phyloP scores from a whole-genome alignment of 2,113 vertebrate genomes.

The Fukomys damarensis region DNA sequence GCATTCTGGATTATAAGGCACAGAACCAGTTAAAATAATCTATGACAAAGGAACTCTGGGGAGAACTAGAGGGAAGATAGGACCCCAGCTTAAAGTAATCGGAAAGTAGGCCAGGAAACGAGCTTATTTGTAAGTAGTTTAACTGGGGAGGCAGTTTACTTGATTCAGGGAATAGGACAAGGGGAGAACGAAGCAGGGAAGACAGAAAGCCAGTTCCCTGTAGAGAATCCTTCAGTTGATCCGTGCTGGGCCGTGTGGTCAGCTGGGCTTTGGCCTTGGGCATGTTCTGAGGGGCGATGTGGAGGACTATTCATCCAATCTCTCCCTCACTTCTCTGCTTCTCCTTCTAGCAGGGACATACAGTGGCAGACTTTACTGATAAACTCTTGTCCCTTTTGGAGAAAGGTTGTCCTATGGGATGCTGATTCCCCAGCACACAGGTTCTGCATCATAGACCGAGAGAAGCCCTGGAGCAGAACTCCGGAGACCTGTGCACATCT shows the following conservation, averaged over 20 bases:
- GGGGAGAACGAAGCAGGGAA: neutral
- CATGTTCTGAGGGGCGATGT: neutral
- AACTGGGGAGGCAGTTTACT: neutral
- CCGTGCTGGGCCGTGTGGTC: neutral
- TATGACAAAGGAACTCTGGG: neutral
- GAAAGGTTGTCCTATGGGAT: neutral
- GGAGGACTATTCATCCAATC: neutral
- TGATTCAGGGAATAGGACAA: neutral
- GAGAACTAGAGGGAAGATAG: neutral
- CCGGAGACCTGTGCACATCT: neutral
- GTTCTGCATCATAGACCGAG: neutral
- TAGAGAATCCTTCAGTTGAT: neutral
- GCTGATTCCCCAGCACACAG: neutral
- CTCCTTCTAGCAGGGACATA: neutral
- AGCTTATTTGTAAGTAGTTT: neutral
- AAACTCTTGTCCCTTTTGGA: neutral
- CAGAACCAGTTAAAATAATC: conserved; percentile 24
- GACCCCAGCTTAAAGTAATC: neutral
- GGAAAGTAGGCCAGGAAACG: neutral
- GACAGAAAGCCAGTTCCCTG: conserved; percentile 10
- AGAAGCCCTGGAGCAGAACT: neutral
- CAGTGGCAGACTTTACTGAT: neutral
- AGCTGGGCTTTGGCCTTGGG: neutral
- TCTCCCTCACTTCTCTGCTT: neutral
- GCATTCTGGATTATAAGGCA: neutral